These are phyloP conservation scores for Mus minutoides DNA, from an alignment of 2,797 vertebrate genomes.

Conservation along the genomic window DNA sequence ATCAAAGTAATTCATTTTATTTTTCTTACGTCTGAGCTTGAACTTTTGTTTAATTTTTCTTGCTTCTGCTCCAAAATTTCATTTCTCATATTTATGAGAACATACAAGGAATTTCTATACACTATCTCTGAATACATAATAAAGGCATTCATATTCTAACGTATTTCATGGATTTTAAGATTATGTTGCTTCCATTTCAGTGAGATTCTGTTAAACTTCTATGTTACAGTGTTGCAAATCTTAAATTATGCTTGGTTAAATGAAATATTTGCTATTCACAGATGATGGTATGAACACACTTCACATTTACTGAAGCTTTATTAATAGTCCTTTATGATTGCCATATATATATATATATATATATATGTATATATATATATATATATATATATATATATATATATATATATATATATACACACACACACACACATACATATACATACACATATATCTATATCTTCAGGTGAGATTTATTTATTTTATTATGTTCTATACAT, in stretches of 20 bases:
- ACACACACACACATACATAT: accelerated
- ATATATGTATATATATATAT: too few species aligned
- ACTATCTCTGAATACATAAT: not conserved
- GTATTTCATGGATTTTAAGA: not conserved
- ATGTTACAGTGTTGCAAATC: not conserved
- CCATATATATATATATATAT: not conserved
- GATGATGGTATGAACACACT: accelerated
- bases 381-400: accelerated
- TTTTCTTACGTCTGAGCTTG: not conserved
- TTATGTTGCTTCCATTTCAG: not conserved
- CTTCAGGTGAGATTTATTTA: not conserved
- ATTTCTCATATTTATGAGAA: not conserved
- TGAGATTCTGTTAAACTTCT: not conserved
- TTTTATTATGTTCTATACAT: not conserved
- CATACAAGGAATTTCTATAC: not conserved
- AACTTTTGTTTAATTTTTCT: not conserved
- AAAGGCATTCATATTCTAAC: not conserved
- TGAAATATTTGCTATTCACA: not conserved
- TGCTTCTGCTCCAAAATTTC: not conserved
- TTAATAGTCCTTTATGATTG: not conserved
- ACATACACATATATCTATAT: too few species aligned
- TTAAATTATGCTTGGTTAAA: not conserved
- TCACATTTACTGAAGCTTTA: not conserved
- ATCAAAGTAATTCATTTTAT: not conserved
- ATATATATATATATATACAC: not conserved